Evolutionary conservation across 1,140 invertebrate species (phyloP).

Genomic region (Drusus annulatus): DNA sequence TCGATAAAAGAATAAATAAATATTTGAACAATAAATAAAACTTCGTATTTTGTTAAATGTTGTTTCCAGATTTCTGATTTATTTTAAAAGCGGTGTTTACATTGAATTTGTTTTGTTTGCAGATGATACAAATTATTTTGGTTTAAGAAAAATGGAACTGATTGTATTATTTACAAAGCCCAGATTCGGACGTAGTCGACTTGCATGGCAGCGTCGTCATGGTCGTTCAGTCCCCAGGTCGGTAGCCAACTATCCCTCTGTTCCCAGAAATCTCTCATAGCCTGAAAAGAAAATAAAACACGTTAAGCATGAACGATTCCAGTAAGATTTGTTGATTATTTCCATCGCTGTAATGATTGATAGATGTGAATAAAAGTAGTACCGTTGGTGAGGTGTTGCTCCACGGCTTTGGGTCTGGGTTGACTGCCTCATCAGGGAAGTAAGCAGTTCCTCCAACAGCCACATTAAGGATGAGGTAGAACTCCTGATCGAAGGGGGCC

Average conservation of each 20-base stretch:
- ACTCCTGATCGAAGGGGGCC: slow-evolving; percentile 74
- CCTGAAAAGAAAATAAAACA: slow-evolving; percentile 56
- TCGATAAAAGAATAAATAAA: too few species aligned
- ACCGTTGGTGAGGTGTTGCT: slow-evolving; percentile 70
- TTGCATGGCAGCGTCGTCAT: slow-evolving; percentile 67
- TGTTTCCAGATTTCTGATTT: too few species aligned
- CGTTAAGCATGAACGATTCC: too few species aligned
- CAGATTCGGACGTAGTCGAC: slow-evolving; percentile 69
- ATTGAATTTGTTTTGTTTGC: too few species aligned
- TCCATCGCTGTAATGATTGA: too few species aligned
- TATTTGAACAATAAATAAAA: too few species aligned
- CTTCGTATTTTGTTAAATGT: too few species aligned
- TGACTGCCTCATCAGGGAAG: slow-evolving; percentile 71
- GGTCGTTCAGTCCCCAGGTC: slow-evolving; percentile 64
- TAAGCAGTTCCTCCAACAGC: slow-evolving; percentile 77
- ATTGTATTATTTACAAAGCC: slow-evolving; percentile 62
- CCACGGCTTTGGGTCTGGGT: slow-evolving; percentile 74
- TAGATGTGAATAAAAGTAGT: slow-evolving; percentile 18
- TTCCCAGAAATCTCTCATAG: slow-evolving; percentile 66
- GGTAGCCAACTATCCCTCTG: slow-evolving; percentile 62
- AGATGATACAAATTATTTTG: too few species aligned
- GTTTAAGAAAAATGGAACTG: too few species aligned
- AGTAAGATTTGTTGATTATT: too few species aligned
- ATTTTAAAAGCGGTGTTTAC: too few species aligned
- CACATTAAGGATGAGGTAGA: slow-evolving; percentile 79